Evolutionary conservation across 2,113 vertebrate species (phyloP), one percentile per base, ranked within the genome.

Genomic region (Oncorhynchus nerka): DNA sequence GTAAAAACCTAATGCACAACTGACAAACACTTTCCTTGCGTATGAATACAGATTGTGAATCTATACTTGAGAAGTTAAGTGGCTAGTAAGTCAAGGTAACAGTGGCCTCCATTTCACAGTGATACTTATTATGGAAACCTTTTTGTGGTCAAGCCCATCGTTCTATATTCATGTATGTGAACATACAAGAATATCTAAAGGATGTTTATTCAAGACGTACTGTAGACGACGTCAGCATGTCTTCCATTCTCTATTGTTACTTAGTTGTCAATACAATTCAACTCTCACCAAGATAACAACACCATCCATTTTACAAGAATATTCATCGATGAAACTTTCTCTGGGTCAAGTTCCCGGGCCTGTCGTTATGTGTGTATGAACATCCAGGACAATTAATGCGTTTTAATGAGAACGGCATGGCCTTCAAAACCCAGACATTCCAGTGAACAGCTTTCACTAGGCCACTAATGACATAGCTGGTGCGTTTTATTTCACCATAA

Each of bases 381-480:
- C 9, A 45, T 45, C 2, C 39, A 45, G 9, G 39, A 45, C 9
- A 45, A 11, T 45, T 11, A 11, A 45, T 45, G 39, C 9, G 28
- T 71, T 73, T n/a, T 78, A 68, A 80, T 70, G 30, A 57, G 70
- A 83, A 75, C 73, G 74, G 12, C 55, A 62, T 59, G 75, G 13
- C 71, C 49, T 78, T 61, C 22, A 22, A 71, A 73, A 24, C 32
- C 34, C 45, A 72, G 48, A 61, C 11, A 72, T 78, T 69, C 55
- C 69, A 45, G 9, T 45, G 39, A 45, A 1, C 39, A 45, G 9
- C 39, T 45, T 45, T 45, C 39, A 45, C 70, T 34, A 64, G 28
- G 71, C 76, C 81, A 81, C 81, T 79, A 84, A 87, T 85, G 71
- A 71, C 24, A 45, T 45, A 85, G 70, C 67, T 45, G 68, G 22